phyloP scores from a whole-genome alignment of 2,113 vertebrate genomes.

The Brachyhypopomus gauderio region DNA sequence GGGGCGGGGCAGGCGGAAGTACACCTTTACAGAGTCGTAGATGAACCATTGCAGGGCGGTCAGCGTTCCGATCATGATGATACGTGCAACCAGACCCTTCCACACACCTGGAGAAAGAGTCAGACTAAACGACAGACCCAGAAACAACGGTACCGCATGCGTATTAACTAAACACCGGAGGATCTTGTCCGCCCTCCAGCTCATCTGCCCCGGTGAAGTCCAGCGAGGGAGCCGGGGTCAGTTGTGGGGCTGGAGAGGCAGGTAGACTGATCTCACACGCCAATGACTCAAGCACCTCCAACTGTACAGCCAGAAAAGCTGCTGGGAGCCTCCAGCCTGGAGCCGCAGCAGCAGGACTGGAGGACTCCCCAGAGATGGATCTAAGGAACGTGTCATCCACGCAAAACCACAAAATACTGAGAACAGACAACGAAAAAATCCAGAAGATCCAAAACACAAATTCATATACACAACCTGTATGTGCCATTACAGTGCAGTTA shows the following conservation, averaged over 20 bases:
- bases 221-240: constrained; percentile 50
- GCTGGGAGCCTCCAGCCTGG: constrained; percentile 73
- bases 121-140: not conserved
- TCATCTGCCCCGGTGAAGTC: constrained; percentile 68
- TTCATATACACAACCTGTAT: too few species aligned
- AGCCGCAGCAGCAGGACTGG: constrained; percentile 75
- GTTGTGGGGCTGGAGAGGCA: constrained; percentile 72
- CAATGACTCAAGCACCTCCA: constrained; percentile 92
- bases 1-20: constrained; percentile 96
- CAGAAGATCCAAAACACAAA: too few species aligned
- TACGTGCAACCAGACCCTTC: constrained; percentile 97
- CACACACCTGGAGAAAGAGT: constrained; percentile 83
- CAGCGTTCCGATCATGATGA: constrained; percentile 99
- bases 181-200: constrained; percentile 80
- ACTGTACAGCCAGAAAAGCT: constrained; percentile 85
- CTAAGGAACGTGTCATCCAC: constrained; percentile 80
- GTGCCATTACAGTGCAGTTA: too few species aligned
- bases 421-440: too few species aligned
- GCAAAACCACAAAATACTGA: not conserved
- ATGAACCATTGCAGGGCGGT: constrained; percentile 99
- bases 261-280: constrained; percentile 85
- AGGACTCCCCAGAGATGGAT: constrained; percentile 86
- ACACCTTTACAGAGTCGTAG: constrained; percentile 98
- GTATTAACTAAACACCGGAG: not conserved
- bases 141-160: not conserved